phyloP scores from a whole-genome alignment of 2,888 invertebrate genomes.

The Ennomos fuscantarius region DNA sequence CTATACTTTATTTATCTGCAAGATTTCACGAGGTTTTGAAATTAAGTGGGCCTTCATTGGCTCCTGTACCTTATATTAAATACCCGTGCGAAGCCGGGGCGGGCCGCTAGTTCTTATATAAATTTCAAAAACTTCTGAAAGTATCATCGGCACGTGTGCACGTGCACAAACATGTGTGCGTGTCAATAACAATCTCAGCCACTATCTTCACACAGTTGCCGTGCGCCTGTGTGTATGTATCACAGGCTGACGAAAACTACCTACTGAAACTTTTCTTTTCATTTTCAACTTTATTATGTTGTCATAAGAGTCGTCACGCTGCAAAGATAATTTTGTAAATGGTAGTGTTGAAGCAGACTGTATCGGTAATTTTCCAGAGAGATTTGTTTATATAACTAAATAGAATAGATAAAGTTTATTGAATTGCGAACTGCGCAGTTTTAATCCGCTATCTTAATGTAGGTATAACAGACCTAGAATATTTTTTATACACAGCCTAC shows the following conservation, averaged over 20 bases:
- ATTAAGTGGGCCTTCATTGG: too few relatives aligned
- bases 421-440: too few relatives aligned
- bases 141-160: not conserved
- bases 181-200: not conserved
- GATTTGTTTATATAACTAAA: constrained; percentile 30
- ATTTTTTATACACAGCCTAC: too few relatives aligned
- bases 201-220: not conserved
- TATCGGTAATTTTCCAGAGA: constrained; percentile 51
- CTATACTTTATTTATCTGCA: too few relatives aligned
- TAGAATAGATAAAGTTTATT: not conserved
- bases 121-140: too few relatives aligned
- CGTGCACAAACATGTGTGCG: constrained; percentile 6
- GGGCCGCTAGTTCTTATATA: too few relatives aligned
- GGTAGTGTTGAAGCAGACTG: constrained; percentile 13
- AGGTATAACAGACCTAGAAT: not conserved
- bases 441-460: too few relatives aligned
- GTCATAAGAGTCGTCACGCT: not conserved
- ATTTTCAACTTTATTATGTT: constrained; percentile 2
- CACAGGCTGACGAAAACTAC: not conserved
- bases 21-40: too few relatives aligned
- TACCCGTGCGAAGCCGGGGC: too few relatives aligned
- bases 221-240: constrained; percentile 1
- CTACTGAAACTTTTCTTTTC: not conserved
- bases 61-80: too few relatives aligned
- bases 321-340: constrained; percentile 3